Conservation (phyloP, 1,140 invertebrate species). For the Drosophila burlai region DNA sequence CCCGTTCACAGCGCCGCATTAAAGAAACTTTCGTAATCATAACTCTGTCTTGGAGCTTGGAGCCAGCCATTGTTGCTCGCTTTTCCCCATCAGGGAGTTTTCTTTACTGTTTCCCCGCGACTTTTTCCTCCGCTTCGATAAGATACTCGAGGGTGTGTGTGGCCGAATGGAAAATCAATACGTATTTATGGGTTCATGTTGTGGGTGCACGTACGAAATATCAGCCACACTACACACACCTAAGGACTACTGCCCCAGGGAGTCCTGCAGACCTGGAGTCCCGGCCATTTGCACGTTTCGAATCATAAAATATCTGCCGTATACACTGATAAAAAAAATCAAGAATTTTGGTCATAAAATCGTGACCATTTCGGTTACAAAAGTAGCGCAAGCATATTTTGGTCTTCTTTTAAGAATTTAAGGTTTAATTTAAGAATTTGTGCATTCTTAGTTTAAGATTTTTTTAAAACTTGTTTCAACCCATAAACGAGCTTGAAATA, state of each 20-base stretch:
- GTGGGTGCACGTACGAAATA: slow-evolving; percentile 71
- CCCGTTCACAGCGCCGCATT: slow-evolving; percentile 29
- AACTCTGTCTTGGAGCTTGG: slow-evolving; percentile 59
- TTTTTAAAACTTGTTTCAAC: too few species aligned
- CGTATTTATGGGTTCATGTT: slow-evolving; percentile 80
- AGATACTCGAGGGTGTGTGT: slow-evolving; percentile 35
- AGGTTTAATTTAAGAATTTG: too few species aligned
- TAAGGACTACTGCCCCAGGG: slow-evolving; percentile 20
- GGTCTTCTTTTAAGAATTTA: too few species aligned
- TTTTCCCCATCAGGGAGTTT: slow-evolving; percentile 10
- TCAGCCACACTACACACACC: slow-evolving; percentile 53
- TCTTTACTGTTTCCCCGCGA: slow-evolving; percentile 4
- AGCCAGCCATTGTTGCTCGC: slow-evolving; percentile 45
- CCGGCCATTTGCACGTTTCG: slow-evolving; percentile 60
- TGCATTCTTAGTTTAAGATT: too few species aligned
- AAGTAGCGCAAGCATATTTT: too few species aligned
- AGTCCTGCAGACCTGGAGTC: slow-evolving; percentile 3
- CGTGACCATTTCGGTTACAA: too few species aligned
- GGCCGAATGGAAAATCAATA: slow-evolving; percentile 74
- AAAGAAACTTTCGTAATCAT: slow-evolving; percentile 78
- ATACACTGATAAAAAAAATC: too few species aligned
- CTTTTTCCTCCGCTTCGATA: slow-evolving; percentile 25
- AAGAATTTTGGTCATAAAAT: too few species aligned
- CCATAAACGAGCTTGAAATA: too few species aligned
- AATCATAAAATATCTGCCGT: slow-evolving; percentile 62